A percentile compares a stretch with the other conserved stretches of the same genome.
These are phyloP conservation scores for Macaria notata DNA, from an alignment of 2,888 invertebrate genomes.

Conservation along the genomic window DNA sequence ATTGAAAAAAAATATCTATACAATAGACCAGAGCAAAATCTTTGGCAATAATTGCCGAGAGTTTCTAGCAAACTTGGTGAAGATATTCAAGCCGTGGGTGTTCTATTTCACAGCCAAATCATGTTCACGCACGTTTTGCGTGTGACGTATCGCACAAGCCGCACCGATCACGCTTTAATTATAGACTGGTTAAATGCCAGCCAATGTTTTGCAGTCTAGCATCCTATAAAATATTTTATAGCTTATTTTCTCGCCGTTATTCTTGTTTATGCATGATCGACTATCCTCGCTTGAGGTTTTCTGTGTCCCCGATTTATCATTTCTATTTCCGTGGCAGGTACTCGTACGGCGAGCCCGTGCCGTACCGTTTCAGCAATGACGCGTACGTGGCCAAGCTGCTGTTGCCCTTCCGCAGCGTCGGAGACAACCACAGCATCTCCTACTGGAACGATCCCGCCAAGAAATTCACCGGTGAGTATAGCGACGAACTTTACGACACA, in stretches of 20 bases:
- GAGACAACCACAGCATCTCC: constrained; percentile 83
- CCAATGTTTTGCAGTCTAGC: constrained; percentile 58
- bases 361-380: constrained; percentile 85
- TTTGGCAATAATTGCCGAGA: constrained; percentile 37
- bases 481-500: constrained; percentile 31
- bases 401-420: constrained; percentile 84
- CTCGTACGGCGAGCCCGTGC: constrained; percentile 74
- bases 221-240: constrained; percentile 58
- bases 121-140: constrained; percentile 45
- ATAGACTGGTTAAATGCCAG: constrained; percentile 75
- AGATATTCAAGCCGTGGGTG: constrained; percentile 55
- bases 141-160: constrained; percentile 49
- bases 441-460: constrained; percentile 87
- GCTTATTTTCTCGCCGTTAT: constrained; percentile 52
- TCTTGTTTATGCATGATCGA: constrained; percentile 22
- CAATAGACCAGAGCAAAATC: constrained; percentile 34
- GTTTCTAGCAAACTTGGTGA: constrained; percentile 26
- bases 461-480: constrained; percentile 84
- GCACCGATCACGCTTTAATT: constrained; percentile 60
- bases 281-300: constrained; percentile 14
- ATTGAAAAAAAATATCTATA: constrained; percentile 28
- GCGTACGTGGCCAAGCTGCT: constrained; percentile 88
- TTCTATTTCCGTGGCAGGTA: constrained; percentile 67
- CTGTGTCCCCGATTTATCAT: constrained; percentile 15
- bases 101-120: constrained; percentile 60